Evolutionary conservation across 2,888 invertebrate species (phyloP), one percentile per base, ranked within the genome.

Genomic region (Rotaria socialis): DNA sequence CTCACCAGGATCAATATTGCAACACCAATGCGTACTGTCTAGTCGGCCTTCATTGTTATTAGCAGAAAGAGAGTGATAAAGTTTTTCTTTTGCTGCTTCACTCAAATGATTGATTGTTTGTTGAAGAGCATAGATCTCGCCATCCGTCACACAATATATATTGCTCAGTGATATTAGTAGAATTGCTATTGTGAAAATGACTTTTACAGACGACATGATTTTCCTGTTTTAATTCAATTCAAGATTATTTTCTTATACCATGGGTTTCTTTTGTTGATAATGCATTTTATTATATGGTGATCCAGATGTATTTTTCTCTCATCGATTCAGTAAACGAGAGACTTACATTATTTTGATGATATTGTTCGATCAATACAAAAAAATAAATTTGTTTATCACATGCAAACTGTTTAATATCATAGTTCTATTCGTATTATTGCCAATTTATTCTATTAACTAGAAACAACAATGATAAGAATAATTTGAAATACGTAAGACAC

Each of bases 1-100:
- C 8, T 24, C 24, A 56, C 56, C 56, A 35, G 80, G 80, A n/a
- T 80, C n/a, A 47, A 80, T 80, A 43, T 10, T 80, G 14, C 80
- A 80, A 47, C 80, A 80, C 80, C 80, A 80, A n/a, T 80, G 24
- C 0, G 80, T n/a, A 47, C 47, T 80, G 47, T 80, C 80, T 80
- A 47, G 80, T 47, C 80, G 43, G 47, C 47, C 80, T 80, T 47
- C 7, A n/a, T 10, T 47, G 0, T 47, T 24, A 47, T 43, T 43
- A 24, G 3, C 24, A 22, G 11, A n/a, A 47, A 80, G 80, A 24
- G 14, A 80, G 47, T 80, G 47, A 10, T 11, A n/a, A n/a, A 80
- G 3, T 24, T 47, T 43, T 80, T 47, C 43, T 43, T 80, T 80
- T 19, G 24, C 8, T 47, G 3, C n/a, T 10, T 80, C 47, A 80